Evolutionary conservation across 2,888 invertebrate species (phyloP), one percentile per base, ranked within the genome.

Genomic region (Microctonus brassicae): DNA sequence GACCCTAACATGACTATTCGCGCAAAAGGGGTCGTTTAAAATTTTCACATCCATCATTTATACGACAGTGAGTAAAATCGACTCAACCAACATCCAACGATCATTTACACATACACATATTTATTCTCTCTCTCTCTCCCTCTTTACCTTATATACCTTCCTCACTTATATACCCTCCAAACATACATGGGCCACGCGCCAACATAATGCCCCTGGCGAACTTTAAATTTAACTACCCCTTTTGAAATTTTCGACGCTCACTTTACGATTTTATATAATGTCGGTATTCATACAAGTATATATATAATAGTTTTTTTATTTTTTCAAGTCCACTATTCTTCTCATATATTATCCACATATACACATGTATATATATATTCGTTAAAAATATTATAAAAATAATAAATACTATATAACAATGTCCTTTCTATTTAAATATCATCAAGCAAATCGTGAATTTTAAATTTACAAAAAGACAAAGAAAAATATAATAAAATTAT

Each of bases 11-110:
- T 42, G 53, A 22, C 52, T 65, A 57, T 53, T 62, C 63, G 71
- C 73, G 66, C 69, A 72, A 76, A 77, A 80, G 75, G 83, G 82
- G 80, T 82, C 79, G 80, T 82, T 83, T 75, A 82, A 84, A 34
- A 55, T 80, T 82, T 82, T 79, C 78, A 82, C 84, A 85, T 86
- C 84, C 83, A 86, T 85, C 86, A 86, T 86, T 75, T 63, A 53
- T 69, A 47, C 52, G 69, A 61, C 55, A 57, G 55, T 70, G 39
- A 68, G 62, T 36, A 42, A 29, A 24, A 42, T 58, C 65, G 61
- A 53, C 64, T 68, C 73, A 65, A 75, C 77, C 73, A 63, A 68
- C 47, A 63, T 69, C 74, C 73, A 75, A 73, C 75, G 75, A 77
- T 69, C 57, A 70, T 47, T 64, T 67, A 58, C 22, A 53, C n/a